Conservation (phyloP, 2,797 vertebrate species). For the Spinus olivaceus region DNA sequence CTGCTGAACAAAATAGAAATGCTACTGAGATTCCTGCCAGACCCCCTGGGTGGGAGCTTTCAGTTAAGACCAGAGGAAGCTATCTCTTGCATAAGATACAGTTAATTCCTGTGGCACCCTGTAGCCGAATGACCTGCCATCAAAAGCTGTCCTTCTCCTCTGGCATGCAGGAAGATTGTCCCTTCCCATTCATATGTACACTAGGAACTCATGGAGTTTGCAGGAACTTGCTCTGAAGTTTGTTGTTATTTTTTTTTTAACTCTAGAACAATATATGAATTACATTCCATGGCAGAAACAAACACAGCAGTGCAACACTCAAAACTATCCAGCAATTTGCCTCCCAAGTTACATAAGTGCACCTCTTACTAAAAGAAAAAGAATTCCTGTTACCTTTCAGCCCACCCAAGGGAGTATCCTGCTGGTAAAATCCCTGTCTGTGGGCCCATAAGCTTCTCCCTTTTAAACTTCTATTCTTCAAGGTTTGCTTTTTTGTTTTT, state of each 20-base stretch:
- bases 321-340: constrained; percentile 8
- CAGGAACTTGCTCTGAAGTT: constrained; percentile 43
- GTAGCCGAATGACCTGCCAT: constrained; percentile 67
- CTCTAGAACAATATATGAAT: neutral
- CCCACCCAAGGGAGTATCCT: neutral
- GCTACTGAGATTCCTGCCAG: constrained; percentile 53
- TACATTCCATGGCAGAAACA: constrained; percentile 40
- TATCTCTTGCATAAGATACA: constrained; percentile 70
- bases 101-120: constrained; percentile 69
- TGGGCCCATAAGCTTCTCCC: neutral
- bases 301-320: neutral
- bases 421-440: constrained; percentile 10
- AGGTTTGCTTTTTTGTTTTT: neutral
- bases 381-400: neutral
- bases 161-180: constrained; percentile 82
- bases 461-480: neutral
- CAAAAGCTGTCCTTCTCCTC: constrained; percentile 76
- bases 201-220: constrained; percentile 67
- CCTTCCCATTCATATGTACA: constrained; percentile 85
- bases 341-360: neutral
- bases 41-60: constrained; percentile 61
- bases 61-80: constrained; percentile 72
- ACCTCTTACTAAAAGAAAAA: neutral
- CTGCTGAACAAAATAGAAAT: constrained; percentile 74
- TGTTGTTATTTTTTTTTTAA: neutral